Evolutionary conservation across 2,888 invertebrate genomes (phyloP).

Genomic region (Pachymerium ferrugineum): DNA sequence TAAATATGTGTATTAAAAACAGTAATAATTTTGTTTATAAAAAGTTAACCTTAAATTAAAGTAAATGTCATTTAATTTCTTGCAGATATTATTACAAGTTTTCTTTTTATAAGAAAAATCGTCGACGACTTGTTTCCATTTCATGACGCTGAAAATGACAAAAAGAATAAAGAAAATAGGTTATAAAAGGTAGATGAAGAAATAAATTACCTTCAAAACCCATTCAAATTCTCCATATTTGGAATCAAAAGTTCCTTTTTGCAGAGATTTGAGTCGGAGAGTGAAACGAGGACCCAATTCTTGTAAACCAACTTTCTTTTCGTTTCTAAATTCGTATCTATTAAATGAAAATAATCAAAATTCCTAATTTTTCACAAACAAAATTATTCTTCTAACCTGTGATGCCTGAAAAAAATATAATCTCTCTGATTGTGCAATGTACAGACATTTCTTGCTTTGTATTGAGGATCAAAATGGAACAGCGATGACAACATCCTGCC

Average conservation of each 20-base stretch:
- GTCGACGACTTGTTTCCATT: slow-evolving; percentile 29
- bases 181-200: background rate
- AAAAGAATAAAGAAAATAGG: background rate
- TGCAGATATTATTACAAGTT: no score
- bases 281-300: slow-evolving; percentile 99
- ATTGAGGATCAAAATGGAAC: slow-evolving; percentile 94
- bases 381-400: slow-evolving; percentile 57
- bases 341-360: slow-evolving; percentile 26
- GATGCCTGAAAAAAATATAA: slow-evolving; percentile 97
- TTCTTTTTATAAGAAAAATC: slow-evolving; percentile 11
- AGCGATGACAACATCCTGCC: slow-evolving; percentile 88
- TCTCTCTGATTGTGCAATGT: slow-evolving; percentile 99
- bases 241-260: slow-evolving; percentile 95
- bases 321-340: slow-evolving; percentile 78
- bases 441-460: slow-evolving; percentile 83
- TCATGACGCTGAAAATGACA: slow-evolving; percentile 20
- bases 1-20: no score
- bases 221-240: slow-evolving; percentile 96
- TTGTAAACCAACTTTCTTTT: slow-evolving; percentile 63
- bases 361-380: background rate
- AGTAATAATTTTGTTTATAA: no score
- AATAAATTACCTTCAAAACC: slow-evolving; percentile 57
- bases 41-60: no score
- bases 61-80: no score
- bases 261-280: slow-evolving; percentile 80